Base-by-base conservation (phyloP, 2,797 vertebrate species). In the Microctenopoma lineatum region DNA sequence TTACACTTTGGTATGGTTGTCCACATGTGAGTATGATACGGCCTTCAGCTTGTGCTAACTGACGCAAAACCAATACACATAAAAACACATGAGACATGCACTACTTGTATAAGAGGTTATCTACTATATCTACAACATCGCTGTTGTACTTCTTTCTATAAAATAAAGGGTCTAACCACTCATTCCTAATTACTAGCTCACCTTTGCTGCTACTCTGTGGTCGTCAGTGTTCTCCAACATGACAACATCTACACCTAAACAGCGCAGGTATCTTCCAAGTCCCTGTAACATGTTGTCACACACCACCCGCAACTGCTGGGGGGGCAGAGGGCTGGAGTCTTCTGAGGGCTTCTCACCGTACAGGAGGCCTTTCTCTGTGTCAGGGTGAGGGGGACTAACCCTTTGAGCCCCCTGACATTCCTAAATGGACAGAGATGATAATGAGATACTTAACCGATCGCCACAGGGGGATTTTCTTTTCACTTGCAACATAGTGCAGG, bases 261-360 rank as follows among this genome's bases (percentile, higher is more conserved):
- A 95, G 75, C 95, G 95, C 74, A 97, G 94, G 70, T 94, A 95
- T 54, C 95, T 90, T 0, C 96, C 96, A 0, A 97, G 93, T 25
- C 96, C 96, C 72, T 96, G 95, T 13, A 97, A 91, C 97, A 96
- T 97, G 90, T 93, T 96, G 85, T 97, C 96, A 32, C 96, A 96
- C 64, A 96, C 95, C 74, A 95, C 95, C 0, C 92, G 89, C 87
- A 98, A 94, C 79, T 96, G 89, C 74, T 75, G 87, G 0, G 93
- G 93, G 0, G 81, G 73, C 16, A 94, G 34, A 16, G 88, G 61
- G 56, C 41, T 50, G 69, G 12, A 5, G 39, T 1, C 34, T 61
- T 77, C 70, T 54, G 76, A 60, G 67, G 75, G 58, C 46, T 78
- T 80, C 84, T 68, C 53, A 54, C 83, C 86, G 85, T 83, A 84